Conservation (phyloP, 92 coral and sea anemone species). For the Palythoa heliodiscus region DNA sequence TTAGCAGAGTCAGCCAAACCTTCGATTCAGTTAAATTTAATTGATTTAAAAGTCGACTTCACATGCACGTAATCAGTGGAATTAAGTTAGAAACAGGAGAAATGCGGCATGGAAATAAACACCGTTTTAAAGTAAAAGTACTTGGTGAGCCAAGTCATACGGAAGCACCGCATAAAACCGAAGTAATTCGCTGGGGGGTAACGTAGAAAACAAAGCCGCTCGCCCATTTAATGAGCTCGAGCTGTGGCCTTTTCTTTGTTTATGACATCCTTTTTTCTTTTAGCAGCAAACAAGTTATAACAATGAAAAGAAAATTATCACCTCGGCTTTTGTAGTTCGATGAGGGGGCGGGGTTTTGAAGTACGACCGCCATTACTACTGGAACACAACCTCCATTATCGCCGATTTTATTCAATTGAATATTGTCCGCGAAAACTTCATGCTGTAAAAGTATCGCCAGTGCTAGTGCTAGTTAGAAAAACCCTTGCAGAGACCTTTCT, state of each 20-base stretch:
- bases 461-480: not conserved
- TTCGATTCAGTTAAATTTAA: not conserved
- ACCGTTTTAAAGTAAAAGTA: not conserved
- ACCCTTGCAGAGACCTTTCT: not conserved
- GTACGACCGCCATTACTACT: constrained; percentile 25
- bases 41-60: constrained; percentile 1
- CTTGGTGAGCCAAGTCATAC: too few species aligned
- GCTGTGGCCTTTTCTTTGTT: constrained; percentile 9
- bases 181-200: constrained; percentile 15
- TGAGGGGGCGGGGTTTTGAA: constrained; percentile 19
- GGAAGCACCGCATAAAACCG: not conserved
- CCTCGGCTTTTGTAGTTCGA: constrained; percentile 9
- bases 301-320: constrained; percentile 38
- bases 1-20: not conserved
- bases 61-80: not conserved
- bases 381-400: constrained; percentile 30
- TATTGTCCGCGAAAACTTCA: constrained; percentile 27
- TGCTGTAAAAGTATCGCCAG: not conserved
- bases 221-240: constrained; percentile 12
- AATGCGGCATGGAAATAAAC: not conserved
- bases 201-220: not conserved
- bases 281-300: constrained; percentile 24
- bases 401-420: constrained; percentile 38
- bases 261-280: not conserved
- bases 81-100: not conserved